Base-by-base conservation (phyloP, 2,797 vertebrate species). In the Argentina silus region DNA sequence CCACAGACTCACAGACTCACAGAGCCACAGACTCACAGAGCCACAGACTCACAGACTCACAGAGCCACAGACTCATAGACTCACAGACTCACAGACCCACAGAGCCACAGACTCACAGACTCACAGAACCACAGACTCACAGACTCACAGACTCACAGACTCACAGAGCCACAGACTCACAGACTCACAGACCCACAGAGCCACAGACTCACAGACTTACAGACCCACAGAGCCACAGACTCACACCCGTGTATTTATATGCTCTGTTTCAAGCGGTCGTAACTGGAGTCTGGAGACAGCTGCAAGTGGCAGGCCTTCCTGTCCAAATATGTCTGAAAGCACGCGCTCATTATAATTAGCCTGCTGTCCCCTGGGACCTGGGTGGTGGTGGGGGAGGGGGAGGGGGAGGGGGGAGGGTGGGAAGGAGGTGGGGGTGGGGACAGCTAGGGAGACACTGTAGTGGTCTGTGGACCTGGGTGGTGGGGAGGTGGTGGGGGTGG, bases 221-320 rank as follows among this genome's bases (percentile, higher is more conserved):
- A n/a, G n/a, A n/a, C n/a, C n/a, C n/a, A n/a, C n/a, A n/a, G n/a
- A n/a, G n/a, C 19, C 70, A 55, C 59, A 65, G 74, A 79, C 78
- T 67, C 78, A 78, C 83, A 75, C 77, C 73, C 47, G 55, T 77
- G 81, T 84, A 87, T 85, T 85, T 84, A 83, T 85, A 78, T 48
- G 47, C 51, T 70, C 50, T 12, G 17, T 74, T 75, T 75, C 72
- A 78, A 81, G 73, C 66, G 66, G 60, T 48, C 6, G 81, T 77
- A 85, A 86, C 73, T 45, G 43, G 76, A 81, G 27, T 75, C 71
- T 44, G 44, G 67, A 73, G 82, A 87, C 85, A 87, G 85, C 85
- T 85, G 85, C 76, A 17, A 23, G 70, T 43, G 42, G 36, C 36
- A 60, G 36, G 72, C 70, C 72, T 47, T 67, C 74, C 67, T 85